Conservation (phyloP, 2,888 invertebrate genomes). For the Eretmocerus hayati region DNA sequence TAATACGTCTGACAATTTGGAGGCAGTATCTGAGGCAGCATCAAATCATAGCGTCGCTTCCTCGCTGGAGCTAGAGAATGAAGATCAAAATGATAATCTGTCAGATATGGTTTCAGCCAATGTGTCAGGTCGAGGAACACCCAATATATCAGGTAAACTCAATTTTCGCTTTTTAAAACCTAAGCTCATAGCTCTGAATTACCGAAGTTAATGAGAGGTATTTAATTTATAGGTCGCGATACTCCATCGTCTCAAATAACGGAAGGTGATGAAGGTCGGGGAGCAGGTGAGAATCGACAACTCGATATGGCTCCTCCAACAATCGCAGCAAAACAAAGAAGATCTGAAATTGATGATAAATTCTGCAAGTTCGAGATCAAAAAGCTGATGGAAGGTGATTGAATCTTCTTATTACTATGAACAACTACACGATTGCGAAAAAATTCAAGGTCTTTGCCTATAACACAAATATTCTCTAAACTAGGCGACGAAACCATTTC, state of each 20-base stretch:
- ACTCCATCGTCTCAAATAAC: slow-evolving; percentile 92
- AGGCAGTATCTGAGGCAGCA: slow-evolving; percentile 92
- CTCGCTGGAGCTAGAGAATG: slow-evolving; percentile 78
- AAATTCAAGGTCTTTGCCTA: too few relatives aligned
- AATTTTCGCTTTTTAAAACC: neutral
- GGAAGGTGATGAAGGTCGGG: slow-evolving; percentile 61
- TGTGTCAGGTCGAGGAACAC: slow-evolving; percentile 83
- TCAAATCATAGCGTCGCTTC: slow-evolving; percentile 93
- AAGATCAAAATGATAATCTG: slow-evolving; percentile 87
- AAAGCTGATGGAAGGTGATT: slow-evolving; percentile 51
- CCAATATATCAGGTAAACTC: slow-evolving; percentile 81
- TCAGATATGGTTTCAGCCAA: slow-evolving; percentile 97
- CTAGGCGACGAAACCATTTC: slow-evolving; percentile 92
- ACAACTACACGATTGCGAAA: too few relatives aligned
- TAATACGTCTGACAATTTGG: slow-evolving; percentile 87
- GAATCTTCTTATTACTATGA: neutral
- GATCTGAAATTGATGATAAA: slow-evolving; percentile 95
- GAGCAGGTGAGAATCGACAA: slow-evolving; percentile 39
- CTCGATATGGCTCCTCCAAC: slow-evolving; percentile 43
- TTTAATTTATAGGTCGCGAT: slow-evolving; percentile 60
- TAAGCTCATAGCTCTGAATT: neutral
- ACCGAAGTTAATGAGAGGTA: neutral
- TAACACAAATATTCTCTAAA: too few relatives aligned
- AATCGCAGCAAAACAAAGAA: slow-evolving; percentile 56
- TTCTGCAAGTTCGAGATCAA: slow-evolving; percentile 98